A percentile compares a stretch with the other conserved stretches of the same genome.
Conservation (phyloP, 2,888 invertebrate genomes). For the Luperina nickerlii region DNA sequence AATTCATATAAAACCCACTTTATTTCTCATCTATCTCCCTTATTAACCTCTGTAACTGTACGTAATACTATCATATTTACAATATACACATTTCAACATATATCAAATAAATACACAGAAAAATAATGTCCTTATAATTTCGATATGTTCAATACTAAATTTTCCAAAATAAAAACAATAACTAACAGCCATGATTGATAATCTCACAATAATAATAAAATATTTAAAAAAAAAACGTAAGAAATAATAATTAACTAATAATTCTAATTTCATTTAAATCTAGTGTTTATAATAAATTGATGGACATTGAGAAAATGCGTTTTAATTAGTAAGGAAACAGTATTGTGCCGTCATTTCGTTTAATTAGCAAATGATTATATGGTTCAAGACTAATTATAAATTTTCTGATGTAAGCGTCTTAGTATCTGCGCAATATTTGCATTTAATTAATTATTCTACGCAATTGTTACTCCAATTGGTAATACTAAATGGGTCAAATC, state of each 20-base stretch:
- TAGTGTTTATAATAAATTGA: conserved; percentile 48
- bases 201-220: conserved; percentile 71
- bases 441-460: not conserved
- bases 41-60: conserved; percentile 57
- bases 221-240: conserved; percentile 13
- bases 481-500: conserved; percentile 7
- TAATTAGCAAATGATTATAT: conserved; percentile 35
- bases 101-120: conserved; percentile 65
- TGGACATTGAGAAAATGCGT: conserved; percentile 27
- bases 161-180: conserved; percentile 60
- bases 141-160: conserved; percentile 61
- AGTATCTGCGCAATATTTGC: not conserved
- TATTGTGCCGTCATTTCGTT: conserved; percentile 25
- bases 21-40: conserved; percentile 64
- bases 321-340: conserved; percentile 32
- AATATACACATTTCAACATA: conserved; percentile 69
- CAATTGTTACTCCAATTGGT: not conserved
- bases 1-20: conserved; percentile 65
- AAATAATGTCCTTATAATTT: conserved; percentile 67
- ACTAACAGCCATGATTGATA: conserved; percentile 77
- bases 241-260: conserved; percentile 43
- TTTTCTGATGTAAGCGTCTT: conserved; percentile 35
- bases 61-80: conserved; percentile 70
- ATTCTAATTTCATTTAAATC: conserved; percentile 39
- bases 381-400: conserved; percentile 16